Evolutionary conservation across 2,797 vertebrate species (phyloP).

Genomic region (Rhinophrynus dorsalis): DNA sequence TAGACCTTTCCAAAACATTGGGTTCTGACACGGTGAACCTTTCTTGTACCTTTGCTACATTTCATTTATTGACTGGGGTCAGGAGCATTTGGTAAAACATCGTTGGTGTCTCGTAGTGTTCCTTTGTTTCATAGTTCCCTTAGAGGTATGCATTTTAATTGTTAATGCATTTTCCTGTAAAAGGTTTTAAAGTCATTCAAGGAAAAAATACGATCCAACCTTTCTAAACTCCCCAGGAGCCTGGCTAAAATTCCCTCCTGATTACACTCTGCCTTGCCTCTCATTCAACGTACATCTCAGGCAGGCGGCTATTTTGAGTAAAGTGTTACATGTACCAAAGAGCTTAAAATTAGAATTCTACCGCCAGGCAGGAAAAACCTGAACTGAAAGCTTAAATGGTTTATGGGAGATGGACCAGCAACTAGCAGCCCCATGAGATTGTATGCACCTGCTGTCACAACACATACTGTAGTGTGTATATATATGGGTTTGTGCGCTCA

Average conservation of each 20-base stretch:
- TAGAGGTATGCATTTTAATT: constrained; percentile 1
- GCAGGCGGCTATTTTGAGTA: constrained; percentile 35
- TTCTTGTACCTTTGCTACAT: too few species aligned
- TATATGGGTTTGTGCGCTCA: constrained; percentile 21
- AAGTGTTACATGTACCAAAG: constrained; percentile 25
- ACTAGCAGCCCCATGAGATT: constrained; percentile 5
- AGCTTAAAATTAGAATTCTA: constrained; percentile 27
- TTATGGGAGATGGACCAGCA: constrained; percentile 26
- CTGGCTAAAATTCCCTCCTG: constrained; percentile 27
- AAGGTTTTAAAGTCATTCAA: constrained; percentile 44
- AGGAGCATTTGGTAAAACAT: not conserved
- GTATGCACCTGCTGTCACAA: constrained; percentile 29
- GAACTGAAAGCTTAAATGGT: constrained; percentile 40
- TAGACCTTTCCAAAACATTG: too few species aligned
- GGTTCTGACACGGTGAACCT: too few species aligned
- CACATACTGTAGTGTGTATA: constrained; percentile 34
- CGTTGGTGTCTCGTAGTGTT: not conserved
- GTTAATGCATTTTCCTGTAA: constrained; percentile 22
- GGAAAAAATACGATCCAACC: constrained; percentile 39
- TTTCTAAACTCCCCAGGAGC: constrained; percentile 41
- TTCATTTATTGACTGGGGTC: too few species aligned
- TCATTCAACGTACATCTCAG: constrained; percentile 24
- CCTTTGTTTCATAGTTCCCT: constrained; percentile 6
- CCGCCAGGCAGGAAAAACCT: constrained; percentile 13
- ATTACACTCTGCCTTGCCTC: constrained; percentile 30